phyloP scores from a whole-genome alignment of 2,797 vertebrate species.

The Anguilla obscura region DNA sequence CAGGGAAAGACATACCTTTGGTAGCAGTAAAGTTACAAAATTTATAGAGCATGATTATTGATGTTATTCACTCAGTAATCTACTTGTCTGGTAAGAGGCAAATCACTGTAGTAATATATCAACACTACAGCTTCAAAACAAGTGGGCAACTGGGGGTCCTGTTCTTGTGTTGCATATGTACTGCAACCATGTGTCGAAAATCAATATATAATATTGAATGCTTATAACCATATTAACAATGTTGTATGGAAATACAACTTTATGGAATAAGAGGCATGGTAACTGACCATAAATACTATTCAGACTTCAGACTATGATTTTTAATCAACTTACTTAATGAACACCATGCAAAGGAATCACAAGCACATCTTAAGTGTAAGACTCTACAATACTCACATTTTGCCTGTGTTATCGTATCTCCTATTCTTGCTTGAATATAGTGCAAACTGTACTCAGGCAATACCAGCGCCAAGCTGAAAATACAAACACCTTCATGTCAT shows the following conservation, averaged over 20 bases:
- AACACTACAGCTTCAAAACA: not conserved
- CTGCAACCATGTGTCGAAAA: not conserved
- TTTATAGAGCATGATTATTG: not conserved
- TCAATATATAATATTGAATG: not conserved
- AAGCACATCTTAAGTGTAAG: not conserved
- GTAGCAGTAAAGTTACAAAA: not conserved
- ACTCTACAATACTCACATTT: conserved; percentile 83
- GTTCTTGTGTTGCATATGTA: too few species aligned
- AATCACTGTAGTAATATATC: not conserved
- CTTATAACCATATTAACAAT: not conserved
- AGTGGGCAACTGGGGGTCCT: not conserved
- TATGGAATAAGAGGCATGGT: not conserved
- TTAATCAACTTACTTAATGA: not conserved
- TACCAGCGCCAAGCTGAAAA: conserved; percentile 89
- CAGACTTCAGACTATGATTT: not conserved
- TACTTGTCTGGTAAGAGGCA: not conserved
- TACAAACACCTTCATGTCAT: conserved; percentile 32
- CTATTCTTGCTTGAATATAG: conserved; percentile 94
- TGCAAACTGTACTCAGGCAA: conserved; percentile 97
- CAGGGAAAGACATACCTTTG: not conserved
- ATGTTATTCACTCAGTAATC: not conserved
- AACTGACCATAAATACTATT: not conserved
- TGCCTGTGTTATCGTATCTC: conserved; percentile 85
- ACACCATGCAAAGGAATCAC: not conserved
- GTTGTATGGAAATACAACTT: not conserved